Evolutionary conservation across 2,888 invertebrate species (phyloP).

Genomic region (Drosophila mimica): DNA sequence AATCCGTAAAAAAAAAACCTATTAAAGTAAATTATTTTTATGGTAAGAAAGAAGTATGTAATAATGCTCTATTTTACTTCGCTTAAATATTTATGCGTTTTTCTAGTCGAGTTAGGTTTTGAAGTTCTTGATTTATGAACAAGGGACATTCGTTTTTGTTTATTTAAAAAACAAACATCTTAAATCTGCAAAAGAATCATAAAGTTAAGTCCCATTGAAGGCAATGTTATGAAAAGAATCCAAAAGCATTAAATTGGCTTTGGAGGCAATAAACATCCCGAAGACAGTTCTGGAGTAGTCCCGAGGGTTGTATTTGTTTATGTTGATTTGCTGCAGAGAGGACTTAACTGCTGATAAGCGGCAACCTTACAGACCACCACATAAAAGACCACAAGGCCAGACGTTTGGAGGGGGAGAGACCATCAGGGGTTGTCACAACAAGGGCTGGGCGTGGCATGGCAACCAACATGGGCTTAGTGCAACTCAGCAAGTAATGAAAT

Average conservation of each 20-base stretch:
- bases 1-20: not conserved
- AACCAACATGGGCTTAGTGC: conserved; percentile 36
- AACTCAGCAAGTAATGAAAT: conserved; percentile 45
- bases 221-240: conserved; percentile 42
- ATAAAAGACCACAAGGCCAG: conserved; percentile 18
- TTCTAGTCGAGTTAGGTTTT: not conserved
- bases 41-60: not conserved
- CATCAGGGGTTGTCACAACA: conserved; percentile 49
- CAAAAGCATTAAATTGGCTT: conserved; percentile 27
- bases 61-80: not conserved
- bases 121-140: not conserved
- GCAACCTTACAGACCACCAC: conserved; percentile 68
- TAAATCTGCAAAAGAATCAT: conserved; percentile 19
- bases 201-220: conserved; percentile 30
- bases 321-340: conserved; percentile 69
- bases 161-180: conserved; percentile 25
- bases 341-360: conserved; percentile 75
- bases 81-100: not conserved
- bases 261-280: conserved; percentile 59
- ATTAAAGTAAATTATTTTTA: not conserved
- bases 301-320: conserved; percentile 72
- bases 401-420: conserved; percentile 27
- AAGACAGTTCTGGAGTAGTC: conserved; percentile 31
- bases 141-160: conserved; percentile 20
- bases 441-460: conserved; percentile 43